Evolutionary conservation across 1,140 invertebrate species (phyloP), one percentile per base, ranked within the genome.

Genomic region (Mycetomoellerius zeteki): DNA sequence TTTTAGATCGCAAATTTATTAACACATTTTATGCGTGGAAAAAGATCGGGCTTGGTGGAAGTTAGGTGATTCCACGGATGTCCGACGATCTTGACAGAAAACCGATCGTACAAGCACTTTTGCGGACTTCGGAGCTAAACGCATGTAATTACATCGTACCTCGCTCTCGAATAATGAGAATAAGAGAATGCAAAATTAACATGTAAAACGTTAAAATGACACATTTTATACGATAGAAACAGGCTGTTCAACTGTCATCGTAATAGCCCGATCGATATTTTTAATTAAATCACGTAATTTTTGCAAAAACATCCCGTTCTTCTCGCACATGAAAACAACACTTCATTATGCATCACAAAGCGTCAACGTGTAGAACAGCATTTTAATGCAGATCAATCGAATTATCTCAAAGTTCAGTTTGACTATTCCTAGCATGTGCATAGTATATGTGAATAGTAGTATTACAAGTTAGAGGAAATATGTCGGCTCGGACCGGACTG

Each of bases 231-330:
- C 73, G 24, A 84, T 84, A 91, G 88, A 90, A 77, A 78, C 73
- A 60, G 71, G 19, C 47, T 60, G 82, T 43, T 67, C 62, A 78
- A 78, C 60, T 65, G 82, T 85, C 73, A 78, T 78, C 60, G 82
- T 85, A 90, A 88, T 89, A 91, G 76, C 81, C 64, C 87, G 90
- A 81, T 84, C 86, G 88, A 81, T 88, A 90, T 86, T 90, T 91
- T 86, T 91, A 89, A 91, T 91, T 91, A 88, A 91, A 84, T 87
- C 81, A 73, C 64, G 89, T 86, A 91, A 91, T 91, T 90, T 91
- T 78, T 85, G 86, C 86, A 90, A 90, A 87, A 87, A 91, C 71
- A 88, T 75, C 27, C 52, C 78, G 52, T 47, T 81, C 64, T 56
- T 69, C 52, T 71, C n/a, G 12, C 56, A n/a, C 37, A 21, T 37